Evolutionary conservation across 2,797 vertebrate genomes (phyloP), one percentile per base, ranked within the genome.

Genomic region (Hoplostethus atlanticus): DNA sequence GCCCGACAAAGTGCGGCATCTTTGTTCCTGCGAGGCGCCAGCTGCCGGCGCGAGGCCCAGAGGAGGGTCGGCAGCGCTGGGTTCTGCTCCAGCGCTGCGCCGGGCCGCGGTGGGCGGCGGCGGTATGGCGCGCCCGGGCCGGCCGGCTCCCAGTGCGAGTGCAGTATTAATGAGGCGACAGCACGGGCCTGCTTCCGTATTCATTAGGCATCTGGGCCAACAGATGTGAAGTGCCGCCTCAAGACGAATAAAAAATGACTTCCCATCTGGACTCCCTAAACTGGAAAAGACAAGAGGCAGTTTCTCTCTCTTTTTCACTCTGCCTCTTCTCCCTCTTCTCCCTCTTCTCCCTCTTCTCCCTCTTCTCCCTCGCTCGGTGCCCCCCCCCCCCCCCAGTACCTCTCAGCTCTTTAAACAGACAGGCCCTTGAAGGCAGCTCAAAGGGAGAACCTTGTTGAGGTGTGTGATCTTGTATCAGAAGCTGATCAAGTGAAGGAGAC

Each of bases 171-270:
- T 94, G 93, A 93, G 91, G 89, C 93, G 89, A 92, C 93, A 93
- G 92, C 93, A 80, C 89, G 90, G 91, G 85, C 77, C 89, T 86
- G 91, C 87, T 92, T 88, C 89, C 76, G 92, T 93, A 95, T 94
- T 94, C 93, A 93, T 94, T 94, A 94, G 91, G 84, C 95, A 95
- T 94, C 95, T 95, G 95, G 93, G 84, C 88, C 71, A 87, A 81
- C 95, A 96, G 94, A 95, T 95, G 94, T 94, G 95, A 90, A 89
- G 92, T 90, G 93, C 83, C 84, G 93, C 93, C 94, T 86, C 92
- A 94, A 94, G 94, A 93, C 92, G 92, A 92, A 92, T 94, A 94
- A 94, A 94, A 94, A 94, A 94, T 93, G 82, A 92, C 94, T 94
- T 91, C 92, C 94, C 94, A 95, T 95, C 94, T 95, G 93, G 94